A percentile compares a stretch with the other conserved stretches of the same genome.
phyloP scores from a whole-genome alignment of 2,113 vertebrate species.

The Dicentrarchus labrax region DNA sequence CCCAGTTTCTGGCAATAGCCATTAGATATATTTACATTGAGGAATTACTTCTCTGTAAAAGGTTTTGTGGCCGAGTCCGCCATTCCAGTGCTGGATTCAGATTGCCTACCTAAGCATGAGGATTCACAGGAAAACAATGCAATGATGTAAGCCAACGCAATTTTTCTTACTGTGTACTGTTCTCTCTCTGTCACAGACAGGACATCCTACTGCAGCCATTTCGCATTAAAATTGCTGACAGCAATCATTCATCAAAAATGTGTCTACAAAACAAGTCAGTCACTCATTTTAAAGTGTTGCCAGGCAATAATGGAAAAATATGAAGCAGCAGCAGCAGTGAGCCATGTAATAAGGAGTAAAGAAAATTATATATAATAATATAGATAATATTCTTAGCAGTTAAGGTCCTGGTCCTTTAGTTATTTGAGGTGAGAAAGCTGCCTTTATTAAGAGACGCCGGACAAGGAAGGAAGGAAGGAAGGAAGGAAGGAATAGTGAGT shows the following conservation, averaged over 20 bases:
- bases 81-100: neutral
- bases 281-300: neutral
- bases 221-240: neutral
- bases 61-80: neutral
- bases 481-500: too few species aligned
- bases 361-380: neutral
- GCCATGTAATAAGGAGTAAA: neutral
- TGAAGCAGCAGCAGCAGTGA: neutral
- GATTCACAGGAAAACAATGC: neutral
- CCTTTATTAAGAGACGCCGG: too few species aligned
- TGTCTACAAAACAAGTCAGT: neutral
- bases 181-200: neutral
- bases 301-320: neutral
- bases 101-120: neutral
- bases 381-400: too few species aligned
- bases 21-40: neutral
- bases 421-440: too few species aligned
- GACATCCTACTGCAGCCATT: neutral
- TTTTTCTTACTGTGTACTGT: neutral
- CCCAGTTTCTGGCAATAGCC: neutral
- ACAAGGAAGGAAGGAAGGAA: too few species aligned
- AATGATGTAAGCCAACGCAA: neutral
- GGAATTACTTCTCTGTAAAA: neutral
- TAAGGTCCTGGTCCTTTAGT: too few species aligned
- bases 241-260: neutral